These are phyloP conservation scores for Oscheius sp. DNA, from an alignment of 2,888 invertebrate genomes.

Conservation along the genomic window DNA sequence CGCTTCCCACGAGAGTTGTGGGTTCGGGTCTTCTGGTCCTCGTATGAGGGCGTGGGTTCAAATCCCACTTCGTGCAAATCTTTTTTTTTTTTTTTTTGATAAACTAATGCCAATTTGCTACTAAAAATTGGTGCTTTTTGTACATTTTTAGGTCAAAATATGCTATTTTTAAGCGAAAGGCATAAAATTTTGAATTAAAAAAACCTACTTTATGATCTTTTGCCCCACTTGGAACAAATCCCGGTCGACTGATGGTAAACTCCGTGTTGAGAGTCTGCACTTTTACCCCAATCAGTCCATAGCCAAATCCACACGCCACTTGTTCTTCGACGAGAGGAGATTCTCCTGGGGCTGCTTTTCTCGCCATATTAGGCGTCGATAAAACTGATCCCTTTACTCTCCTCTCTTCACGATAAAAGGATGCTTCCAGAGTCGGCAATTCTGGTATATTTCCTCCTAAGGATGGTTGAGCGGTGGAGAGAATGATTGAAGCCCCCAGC, in stretches of 20 bases:
- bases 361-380: no score
- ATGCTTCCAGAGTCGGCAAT: conserved; percentile 55
- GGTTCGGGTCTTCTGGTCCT: conserved; percentile 54
- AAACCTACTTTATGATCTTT: conserved; percentile 64
- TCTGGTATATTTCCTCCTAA: conserved; percentile 58
- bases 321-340: no score
- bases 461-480: conserved; percentile 60
- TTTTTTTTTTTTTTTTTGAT: background rate
- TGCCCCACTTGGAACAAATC: conserved; percentile 70
- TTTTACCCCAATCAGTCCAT: conserved; percentile 19
- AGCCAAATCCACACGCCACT: no score
- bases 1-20: background rate
- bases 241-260: conserved; percentile 68
- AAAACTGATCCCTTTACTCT: no score
- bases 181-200: no score
- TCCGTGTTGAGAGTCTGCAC: conserved; percentile 67
- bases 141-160: no score
- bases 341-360: background rate
- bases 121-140: no score
- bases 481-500: conserved; percentile 38
- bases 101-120: no score
- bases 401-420: conserved; percentile 8
- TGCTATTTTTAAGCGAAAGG: no score
- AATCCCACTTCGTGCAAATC: conserved; percentile 57
- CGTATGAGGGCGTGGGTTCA: conserved; percentile 62